Percentiles rank a stretch among this genome's conserved stretches.
Evolutionary conservation across 2,888 invertebrate species (phyloP).

Genomic region (Leptura quadrifasciata): DNA sequence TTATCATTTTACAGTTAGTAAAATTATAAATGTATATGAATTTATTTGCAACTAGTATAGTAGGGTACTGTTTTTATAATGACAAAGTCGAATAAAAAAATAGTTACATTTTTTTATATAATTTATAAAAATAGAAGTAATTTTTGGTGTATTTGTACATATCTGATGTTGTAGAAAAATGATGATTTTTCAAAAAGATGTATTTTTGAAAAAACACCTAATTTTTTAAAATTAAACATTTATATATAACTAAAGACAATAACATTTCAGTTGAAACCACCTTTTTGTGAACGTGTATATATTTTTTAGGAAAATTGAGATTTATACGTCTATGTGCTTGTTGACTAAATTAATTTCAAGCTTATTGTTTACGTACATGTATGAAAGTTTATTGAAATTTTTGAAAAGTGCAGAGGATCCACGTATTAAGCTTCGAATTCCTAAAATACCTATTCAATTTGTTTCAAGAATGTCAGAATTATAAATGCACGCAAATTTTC

Average conservation of each 20-base stretch:
- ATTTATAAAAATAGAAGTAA: conserved; percentile 70
- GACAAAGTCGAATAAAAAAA: conserved; percentile 61
- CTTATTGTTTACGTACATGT: conserved; percentile 32
- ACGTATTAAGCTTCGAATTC: conserved; percentile 26
- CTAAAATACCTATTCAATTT: neutral
- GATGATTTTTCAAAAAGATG: conserved; percentile 56
- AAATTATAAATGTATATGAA: conserved; percentile 51
- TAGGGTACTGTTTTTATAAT: conserved; percentile 57
- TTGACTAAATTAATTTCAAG: conserved; percentile 30
- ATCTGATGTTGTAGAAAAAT: conserved; percentile 56
- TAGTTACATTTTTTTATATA: conserved; percentile 72
- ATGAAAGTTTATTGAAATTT: conserved; percentile 29
- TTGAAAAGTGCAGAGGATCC: conserved; percentile 12
- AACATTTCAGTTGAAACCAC: conserved; percentile 38
- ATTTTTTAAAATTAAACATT: conserved; percentile 36
- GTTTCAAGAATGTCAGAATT: neutral
- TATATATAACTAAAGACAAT: conserved; percentile 48
- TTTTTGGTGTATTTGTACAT: conserved; percentile 70
- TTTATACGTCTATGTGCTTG: conserved; percentile 38
- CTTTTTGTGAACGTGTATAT: conserved; percentile 21
- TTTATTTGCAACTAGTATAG: conserved; percentile 56
- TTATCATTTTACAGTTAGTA: conserved; percentile 49
- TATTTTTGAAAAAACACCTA: conserved; percentile 55
- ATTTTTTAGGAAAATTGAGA: conserved; percentile 38
- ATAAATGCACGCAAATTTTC: conserved; percentile 5